Base-by-base conservation (phyloP, 2,113 vertebrate species). In the Phylloscopus trochilus region DNA sequence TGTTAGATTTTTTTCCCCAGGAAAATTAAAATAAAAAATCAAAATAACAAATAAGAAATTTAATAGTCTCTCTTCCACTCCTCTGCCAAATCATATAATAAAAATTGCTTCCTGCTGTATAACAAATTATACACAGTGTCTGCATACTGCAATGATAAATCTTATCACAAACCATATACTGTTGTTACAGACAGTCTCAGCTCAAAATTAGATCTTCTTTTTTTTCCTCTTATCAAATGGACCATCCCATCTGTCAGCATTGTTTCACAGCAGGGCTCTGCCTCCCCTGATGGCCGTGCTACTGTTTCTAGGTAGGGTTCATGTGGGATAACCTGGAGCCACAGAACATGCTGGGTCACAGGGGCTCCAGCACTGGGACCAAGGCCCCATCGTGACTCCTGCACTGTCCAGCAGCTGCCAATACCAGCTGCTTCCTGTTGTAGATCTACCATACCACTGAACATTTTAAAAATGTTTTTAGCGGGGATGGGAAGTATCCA, bases 401-500 rank as follows among this genome's bases (percentile, higher is more conserved):
- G 47, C 28, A 21, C 85, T 66, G 11, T 73, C 35, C 63, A 83
- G 68, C 55, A 64, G 67, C 55, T 76, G 37, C 35, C 64, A 44
- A 9, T 27, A 30, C 67, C 85, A 90, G 90, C 92, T 96, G 90
- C 37, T 96, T 95, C 92, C 92, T 92, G 51, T 31, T 86, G 72
- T 22, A 93, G 35, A 53, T 52, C 79, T 72, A 56, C 66, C 14
- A 9, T 79, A 68, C 60, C 67, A 58, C 59, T 67, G 83, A 97
- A 82, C 21, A 39, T 55, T 88, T 58, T 1, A 18, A 70, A 79
- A 95, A 64, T 87, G 79, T 66, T 97, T 91, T 84, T 83, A 80
- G 41, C 73, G 70, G 83, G 89, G 70, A 60, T 92, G 47, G 87
- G 82, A 92, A 95, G 37, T 52, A 78, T 79, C 85, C 92, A 89